Base-by-base conservation (phyloP, 2,113 vertebrate genomes). In the Bucco capensis region DNA sequence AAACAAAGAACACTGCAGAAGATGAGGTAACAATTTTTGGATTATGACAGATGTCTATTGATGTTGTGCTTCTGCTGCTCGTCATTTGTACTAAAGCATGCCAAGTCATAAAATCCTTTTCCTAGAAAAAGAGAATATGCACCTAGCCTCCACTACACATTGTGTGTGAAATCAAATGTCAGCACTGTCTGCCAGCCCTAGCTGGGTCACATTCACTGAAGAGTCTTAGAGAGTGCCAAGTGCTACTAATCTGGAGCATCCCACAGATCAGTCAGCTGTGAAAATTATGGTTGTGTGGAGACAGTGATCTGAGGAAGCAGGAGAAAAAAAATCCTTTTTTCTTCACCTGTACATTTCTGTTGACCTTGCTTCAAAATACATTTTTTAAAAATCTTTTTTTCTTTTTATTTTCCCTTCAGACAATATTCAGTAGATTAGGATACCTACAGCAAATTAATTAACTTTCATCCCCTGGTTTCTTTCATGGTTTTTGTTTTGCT, bases 41-140 rank as follows among this genome's bases (percentile, higher is more conserved):
- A 50, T 74, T 56, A 92, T 61, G 73, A 89, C 75, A 94, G 76
- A 75, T 88, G 77, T 38, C 47, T 92, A 94, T 92, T 42, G 78
- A 74, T 24, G 25, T 60, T 93, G 51, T 22, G 21, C 86, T 95
- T 64, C 72, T 89, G 25, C 27, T 89, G 37, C 19, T 88, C 40
- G 51, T 90, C 50, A 24, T 50, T 72, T 21, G 10, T 65, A 66
- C 33, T 81, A 60, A 69, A 54, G 38, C 33, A 53, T 42, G 27
- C 70, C 47, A 92, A 67, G 42, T 35, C 3, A 57, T 61, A 85
- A 94, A 50, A 81, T 30, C 1, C 22, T 81, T 91, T 92, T 83
- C n/a, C 57, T 69, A 75, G n/a, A 50, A 42, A 84, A 35, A 66
- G 13, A 38, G 35, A 80, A 19, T 53, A 50, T 0, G 4, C 18